Percentiles rank a stretch among this genome's conserved stretches.
Conservation (phyloP, 2,888 invertebrate genomes). For the Hofmannophila pseudospretella region DNA sequence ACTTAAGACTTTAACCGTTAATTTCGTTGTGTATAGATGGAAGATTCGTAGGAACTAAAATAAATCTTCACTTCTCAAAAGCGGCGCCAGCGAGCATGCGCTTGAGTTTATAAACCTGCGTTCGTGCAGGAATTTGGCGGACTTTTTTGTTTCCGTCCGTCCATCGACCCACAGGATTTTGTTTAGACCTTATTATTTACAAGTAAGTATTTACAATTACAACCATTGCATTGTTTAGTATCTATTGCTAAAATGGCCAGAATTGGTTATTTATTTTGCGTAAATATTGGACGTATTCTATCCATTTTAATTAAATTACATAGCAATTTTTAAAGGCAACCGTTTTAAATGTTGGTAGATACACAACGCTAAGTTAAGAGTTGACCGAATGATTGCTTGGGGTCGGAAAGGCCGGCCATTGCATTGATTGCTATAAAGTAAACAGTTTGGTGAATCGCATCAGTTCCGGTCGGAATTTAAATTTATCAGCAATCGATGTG, state of each 20-base stretch:
- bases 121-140: constrained; percentile 50
- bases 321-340: too few relatives aligned
- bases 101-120: constrained; percentile 46
- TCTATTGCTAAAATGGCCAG: too few relatives aligned
- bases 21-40: too few relatives aligned
- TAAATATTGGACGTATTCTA: too few relatives aligned
- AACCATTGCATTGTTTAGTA: too few relatives aligned
- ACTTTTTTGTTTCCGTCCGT: constrained; percentile 25
- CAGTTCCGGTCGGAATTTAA: constrained; percentile 19
- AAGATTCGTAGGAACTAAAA: too few relatives aligned
- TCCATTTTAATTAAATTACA: too few relatives aligned
- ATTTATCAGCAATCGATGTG: constrained; percentile 11
- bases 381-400: constrained; percentile 4
- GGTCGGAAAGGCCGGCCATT: constrained; percentile 16
- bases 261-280: too few relatives aligned
- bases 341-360: too few relatives aligned
- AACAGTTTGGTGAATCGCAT: constrained; percentile 23
- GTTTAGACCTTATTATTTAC: constrained; percentile 10
- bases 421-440: constrained; percentile 12
- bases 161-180: constrained; percentile 22
- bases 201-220: too few relatives aligned
- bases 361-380: too few relatives aligned
- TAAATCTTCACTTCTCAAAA: not conserved
- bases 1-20: too few relatives aligned
- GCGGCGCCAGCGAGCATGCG: constrained; percentile 7